Base-by-base conservation (phyloP, 2,113 vertebrate genomes). In the Thymallus thymallus region DNA sequence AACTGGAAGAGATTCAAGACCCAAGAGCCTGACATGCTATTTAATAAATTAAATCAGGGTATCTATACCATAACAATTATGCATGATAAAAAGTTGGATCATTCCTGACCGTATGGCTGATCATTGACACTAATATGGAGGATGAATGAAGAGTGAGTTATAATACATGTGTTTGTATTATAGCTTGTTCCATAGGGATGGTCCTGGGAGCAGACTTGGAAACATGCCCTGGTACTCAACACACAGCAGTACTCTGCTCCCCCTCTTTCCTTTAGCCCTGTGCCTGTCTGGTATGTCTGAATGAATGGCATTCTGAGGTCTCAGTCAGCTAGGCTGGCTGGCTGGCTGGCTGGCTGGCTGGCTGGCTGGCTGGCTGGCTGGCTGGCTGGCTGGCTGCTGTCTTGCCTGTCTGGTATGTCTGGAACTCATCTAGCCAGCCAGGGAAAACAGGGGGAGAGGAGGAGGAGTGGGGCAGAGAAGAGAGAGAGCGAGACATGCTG, bases 341-440 rank as follows among this genome's bases (percentile, higher is more conserved):
- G 30, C 30, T 30, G 29, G 30, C 30, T 32, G 30, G 0, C 60
- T n/a, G n/a, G n/a, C 23, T 29, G 22, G 23, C 61, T 26, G 24
- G 22, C 60, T 69, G 12, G 29, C 29, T 5, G 29, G 29, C 29
- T 30, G 29, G 29, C 29, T 30, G 29, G 29, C 29, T 12, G 45
- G 45, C 45, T 45, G 41, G 41, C 45, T 46, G 12, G 12, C 45
- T 13, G 45, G 9, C 45, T 45, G 41, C 41, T 45, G 41, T 12
- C 41, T 7, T 45, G 41, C 41, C 89, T 84, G 87, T 91, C 89
- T 94, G 89, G 91, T 90, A 93, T 92, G 91, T 88, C 66, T 83
- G 89, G 88, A 93, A 92, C 84, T 90, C 84, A 64, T 72, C 71
- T 35, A 75, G 76, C 74, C 68, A 73, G 75, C 79, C 73, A 68